A percentile compares a stretch with the other conserved stretches of the same genome.
Conservation (phyloP, 1,140 invertebrate genomes). For the Euborellia annulipes region DNA sequence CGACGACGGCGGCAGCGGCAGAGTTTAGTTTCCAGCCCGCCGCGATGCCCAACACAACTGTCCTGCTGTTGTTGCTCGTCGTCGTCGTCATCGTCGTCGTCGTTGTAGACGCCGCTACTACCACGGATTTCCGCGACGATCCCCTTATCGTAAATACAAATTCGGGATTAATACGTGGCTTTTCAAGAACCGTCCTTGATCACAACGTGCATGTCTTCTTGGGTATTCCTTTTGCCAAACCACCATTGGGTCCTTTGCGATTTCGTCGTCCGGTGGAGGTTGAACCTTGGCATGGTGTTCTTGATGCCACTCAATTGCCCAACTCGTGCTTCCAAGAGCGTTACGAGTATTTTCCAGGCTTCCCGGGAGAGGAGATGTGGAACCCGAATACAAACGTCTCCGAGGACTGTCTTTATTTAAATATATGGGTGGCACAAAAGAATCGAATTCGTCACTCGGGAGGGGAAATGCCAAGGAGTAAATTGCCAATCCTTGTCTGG, state of each 20-base stretch:
- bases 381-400: slow-evolving; percentile 84
- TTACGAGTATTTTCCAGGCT: slow-evolving; percentile 76
- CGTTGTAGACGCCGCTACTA: background rate
- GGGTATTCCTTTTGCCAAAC: slow-evolving; percentile 91
- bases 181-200: slow-evolving; percentile 54
- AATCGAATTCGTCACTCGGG: slow-evolving; percentile 46
- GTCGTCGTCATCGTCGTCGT: background rate
- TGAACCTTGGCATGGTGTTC: slow-evolving; percentile 69
- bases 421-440: slow-evolving; percentile 77
- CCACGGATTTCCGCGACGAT: slow-evolving; percentile 33
- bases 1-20: no score
- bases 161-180: slow-evolving; percentile 59
- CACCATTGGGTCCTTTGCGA: slow-evolving; percentile 69
- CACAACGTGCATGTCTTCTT: slow-evolving; percentile 76
- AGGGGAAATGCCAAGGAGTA: slow-evolving; percentile 18
- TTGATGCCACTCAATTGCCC: slow-evolving; percentile 59
- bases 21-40: no score
- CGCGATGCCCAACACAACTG: no score
- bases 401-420: slow-evolving; percentile 87
- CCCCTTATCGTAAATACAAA: slow-evolving; percentile 62
- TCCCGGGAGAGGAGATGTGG: slow-evolving; percentile 89
- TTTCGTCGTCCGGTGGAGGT: slow-evolving; percentile 74
- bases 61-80: background rate
- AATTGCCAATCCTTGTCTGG: slow-evolving; percentile 75
- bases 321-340: slow-evolving; percentile 74